A percentile compares a stretch with the other conserved stretches of the same genome.
Evolutionary conservation across 2,113 vertebrate genomes (phyloP).

Genomic region (Micronisus gabar): DNA sequence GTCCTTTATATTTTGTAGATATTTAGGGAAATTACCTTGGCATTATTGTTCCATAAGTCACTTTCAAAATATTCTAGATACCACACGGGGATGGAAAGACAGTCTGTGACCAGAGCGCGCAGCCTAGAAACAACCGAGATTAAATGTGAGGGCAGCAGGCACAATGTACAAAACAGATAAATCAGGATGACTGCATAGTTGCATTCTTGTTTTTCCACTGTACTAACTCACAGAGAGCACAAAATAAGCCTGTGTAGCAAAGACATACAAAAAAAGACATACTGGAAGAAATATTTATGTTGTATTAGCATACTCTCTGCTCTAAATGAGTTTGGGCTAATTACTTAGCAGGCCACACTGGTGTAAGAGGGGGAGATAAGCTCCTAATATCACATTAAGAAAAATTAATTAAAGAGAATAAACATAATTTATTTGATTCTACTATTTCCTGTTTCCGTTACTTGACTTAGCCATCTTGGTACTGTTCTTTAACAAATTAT

Average conservation of each 20-base stretch:
- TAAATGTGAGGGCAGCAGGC: not conserved
- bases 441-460: not conserved
- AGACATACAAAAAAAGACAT: not conserved
- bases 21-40: not conserved
- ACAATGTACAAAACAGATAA: slow-evolving; percentile 28
- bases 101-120: not conserved
- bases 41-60: not conserved
- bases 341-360: not conserved
- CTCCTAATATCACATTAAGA: not conserved
- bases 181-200: not conserved
- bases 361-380: not conserved
- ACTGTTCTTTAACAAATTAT: not conserved
- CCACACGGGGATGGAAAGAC: not conserved
- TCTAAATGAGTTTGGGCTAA: not conserved
- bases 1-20: not conserved
- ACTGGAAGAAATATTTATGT: not conserved
- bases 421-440: not conserved
- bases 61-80: slow-evolving; percentile 9
- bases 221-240: not conserved
- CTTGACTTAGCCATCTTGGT: not conserved
- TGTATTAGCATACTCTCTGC: not conserved
- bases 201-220: not conserved
- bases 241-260: not conserved
- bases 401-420: slow-evolving; percentile 33
- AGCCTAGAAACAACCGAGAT: slow-evolving; percentile 3